Evolutionary conservation across 2,113 vertebrate genomes (phyloP).

Genomic region (Amphiprion ocellaris): DNA sequence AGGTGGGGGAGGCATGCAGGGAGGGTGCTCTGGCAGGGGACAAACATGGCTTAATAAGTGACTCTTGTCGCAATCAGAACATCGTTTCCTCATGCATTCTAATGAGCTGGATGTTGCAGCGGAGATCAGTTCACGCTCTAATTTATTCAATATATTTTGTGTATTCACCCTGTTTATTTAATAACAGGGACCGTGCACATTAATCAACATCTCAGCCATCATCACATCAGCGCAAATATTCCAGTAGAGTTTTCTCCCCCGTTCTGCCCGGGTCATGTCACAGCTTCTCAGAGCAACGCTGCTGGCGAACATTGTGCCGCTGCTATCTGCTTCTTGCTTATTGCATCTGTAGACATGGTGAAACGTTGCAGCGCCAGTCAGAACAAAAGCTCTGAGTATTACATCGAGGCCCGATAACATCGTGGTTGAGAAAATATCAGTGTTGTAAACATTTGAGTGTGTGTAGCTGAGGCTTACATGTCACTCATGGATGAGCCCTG

Average conservation of each 20-base stretch:
- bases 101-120: conserved; percentile 80
- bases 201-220: conserved; percentile 82
- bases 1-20: conserved; percentile 34
- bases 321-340: conserved; percentile 73
- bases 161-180: conserved; percentile 83
- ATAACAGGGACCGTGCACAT: conserved; percentile 78
- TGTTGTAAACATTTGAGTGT: conserved; percentile 79
- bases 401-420: conserved; percentile 73
- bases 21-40: conserved; percentile 71
- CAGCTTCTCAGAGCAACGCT: conserved; percentile 61
- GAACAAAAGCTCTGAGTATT: conserved; percentile 79
- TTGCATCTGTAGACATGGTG: conserved; percentile 68
- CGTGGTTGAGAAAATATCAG: conserved; percentile 71
- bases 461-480: conserved; percentile 72
- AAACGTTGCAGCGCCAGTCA: conserved; percentile 65
- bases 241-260: conserved; percentile 19
- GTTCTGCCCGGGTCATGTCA: conserved; percentile 58
- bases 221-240: conserved; percentile 74
- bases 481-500: conserved; percentile 79
- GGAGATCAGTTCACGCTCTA: conserved; percentile 75
- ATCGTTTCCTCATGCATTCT: conserved; percentile 83
- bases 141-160: conserved; percentile 85
- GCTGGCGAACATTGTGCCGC: conserved; percentile 57
- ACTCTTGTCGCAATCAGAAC: conserved; percentile 84
- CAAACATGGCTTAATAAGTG: conserved; percentile 84